Conservation (phyloP, 2,113 vertebrate genomes). For the Heterochromis multidens region DNA sequence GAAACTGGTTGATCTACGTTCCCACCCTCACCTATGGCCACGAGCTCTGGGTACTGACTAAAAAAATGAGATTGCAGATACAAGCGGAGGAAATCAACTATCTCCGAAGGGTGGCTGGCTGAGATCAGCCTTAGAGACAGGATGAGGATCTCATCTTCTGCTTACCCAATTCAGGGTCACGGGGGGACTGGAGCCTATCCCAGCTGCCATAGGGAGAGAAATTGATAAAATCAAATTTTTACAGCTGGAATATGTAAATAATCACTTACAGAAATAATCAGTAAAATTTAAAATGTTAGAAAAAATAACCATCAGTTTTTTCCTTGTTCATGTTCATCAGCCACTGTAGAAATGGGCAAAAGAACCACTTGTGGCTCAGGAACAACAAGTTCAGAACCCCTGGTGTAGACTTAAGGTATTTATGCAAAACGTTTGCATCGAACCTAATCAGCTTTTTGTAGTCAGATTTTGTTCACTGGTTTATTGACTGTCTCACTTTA, state of each 20-base stretch:
- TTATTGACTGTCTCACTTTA: background rate
- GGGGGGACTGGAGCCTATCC: too few relatives aligned
- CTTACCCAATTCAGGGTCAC: too few relatives aligned
- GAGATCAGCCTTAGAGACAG: too few relatives aligned
- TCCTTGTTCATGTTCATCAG: background rate
- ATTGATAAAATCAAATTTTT: background rate
- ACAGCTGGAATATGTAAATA: background rate
- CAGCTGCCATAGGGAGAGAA: too few relatives aligned
- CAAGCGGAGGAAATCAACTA: too few relatives aligned
- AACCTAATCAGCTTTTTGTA: background rate
- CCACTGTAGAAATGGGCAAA: background rate
- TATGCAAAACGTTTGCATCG: background rate
- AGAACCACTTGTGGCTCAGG: background rate
- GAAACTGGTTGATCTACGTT: too few relatives aligned
- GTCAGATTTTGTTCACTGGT: background rate
- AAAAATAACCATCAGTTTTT: background rate
- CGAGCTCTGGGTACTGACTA: too few relatives aligned
- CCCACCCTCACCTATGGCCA: too few relatives aligned
- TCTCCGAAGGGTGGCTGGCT: too few relatives aligned
- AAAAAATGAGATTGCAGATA: too few relatives aligned
- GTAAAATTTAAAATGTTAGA: background rate
- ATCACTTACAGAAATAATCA: background rate
- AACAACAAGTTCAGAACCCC: background rate
- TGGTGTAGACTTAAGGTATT: background rate
- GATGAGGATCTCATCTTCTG: too few relatives aligned